phyloP scores from a whole-genome alignment of 2,113 vertebrate species.

The Eulemur rufifrons region DNA sequence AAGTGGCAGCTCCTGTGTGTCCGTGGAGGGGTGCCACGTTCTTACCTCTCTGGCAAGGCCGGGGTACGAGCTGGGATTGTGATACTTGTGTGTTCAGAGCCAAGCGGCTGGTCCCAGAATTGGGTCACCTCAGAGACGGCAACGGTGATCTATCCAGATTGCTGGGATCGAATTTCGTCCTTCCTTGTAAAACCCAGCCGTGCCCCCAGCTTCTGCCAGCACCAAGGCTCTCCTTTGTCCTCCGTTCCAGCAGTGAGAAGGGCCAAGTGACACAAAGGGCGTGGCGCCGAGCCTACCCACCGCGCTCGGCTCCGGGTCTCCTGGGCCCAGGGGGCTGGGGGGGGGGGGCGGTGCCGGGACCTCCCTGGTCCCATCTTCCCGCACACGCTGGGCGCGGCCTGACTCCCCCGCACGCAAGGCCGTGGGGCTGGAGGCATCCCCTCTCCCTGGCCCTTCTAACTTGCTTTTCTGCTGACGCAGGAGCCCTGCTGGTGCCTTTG shows the following conservation, averaged over 20 bases:
- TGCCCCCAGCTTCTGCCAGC: constrained; percentile 20
- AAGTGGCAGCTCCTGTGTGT: background rate
- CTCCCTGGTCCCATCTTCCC: constrained; percentile 50
- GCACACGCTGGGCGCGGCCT: background rate
- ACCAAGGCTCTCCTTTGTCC: constrained; percentile 42
- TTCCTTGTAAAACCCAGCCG: constrained; percentile 46
- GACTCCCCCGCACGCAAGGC: background rate
- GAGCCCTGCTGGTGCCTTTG: background rate
- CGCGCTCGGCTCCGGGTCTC: background rate
- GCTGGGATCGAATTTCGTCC: constrained; percentile 36
- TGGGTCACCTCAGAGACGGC: constrained; percentile 52
- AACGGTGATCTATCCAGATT: background rate
- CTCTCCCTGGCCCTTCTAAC: background rate
- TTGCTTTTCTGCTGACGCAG: constrained; percentile 49
- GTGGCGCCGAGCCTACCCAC: background rate
- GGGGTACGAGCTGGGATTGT: background rate
- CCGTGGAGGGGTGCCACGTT: background rate
- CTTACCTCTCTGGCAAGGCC: background rate
- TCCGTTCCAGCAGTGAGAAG: background rate
- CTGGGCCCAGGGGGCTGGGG: background rate
- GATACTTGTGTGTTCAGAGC: background rate
- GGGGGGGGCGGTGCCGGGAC: constrained; percentile 38
- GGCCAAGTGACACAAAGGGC: background rate
- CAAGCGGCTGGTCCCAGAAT: constrained; percentile 1
- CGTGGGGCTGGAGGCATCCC: background rate